These are phyloP conservation scores for Coregonus sp. DNA, from an alignment of 2,797 vertebrate genomes.

Conservation along the genomic window DNA sequence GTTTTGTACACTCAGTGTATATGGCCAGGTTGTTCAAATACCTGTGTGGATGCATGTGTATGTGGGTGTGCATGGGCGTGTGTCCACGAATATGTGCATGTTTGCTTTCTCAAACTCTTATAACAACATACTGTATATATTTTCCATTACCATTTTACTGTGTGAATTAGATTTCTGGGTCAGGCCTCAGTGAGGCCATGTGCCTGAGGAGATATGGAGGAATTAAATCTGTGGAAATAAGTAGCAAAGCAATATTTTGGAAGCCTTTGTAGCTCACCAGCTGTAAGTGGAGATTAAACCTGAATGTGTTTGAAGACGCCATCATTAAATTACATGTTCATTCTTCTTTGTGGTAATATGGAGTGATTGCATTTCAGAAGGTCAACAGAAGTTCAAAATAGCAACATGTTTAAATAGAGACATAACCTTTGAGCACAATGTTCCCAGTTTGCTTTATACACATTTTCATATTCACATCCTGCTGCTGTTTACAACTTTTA, in stretches of 20 bases:
- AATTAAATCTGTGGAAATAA: background rate
- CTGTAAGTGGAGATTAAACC: slow-evolving; percentile 3
- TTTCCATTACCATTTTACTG: too few relatives aligned
- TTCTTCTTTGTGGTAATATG: slow-evolving; percentile 13
- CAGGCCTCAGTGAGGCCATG: too few relatives aligned
- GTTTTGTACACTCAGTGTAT: background rate
- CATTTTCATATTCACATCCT: background rate
- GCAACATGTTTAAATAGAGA: background rate
- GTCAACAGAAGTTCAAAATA: slow-evolving; percentile 2
- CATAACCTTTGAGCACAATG: background rate
- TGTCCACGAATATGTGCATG: background rate
- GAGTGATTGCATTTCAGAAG: background rate
- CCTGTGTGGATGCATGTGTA: too few relatives aligned
- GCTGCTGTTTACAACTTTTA: background rate
- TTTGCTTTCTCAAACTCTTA: too few relatives aligned
- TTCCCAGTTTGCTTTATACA: background rate
- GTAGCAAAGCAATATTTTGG: background rate
- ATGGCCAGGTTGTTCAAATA: background rate
- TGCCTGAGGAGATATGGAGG: too few relatives aligned
- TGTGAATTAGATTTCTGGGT: too few relatives aligned
- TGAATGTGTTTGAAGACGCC: background rate
- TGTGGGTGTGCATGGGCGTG: background rate
- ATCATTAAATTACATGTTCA: slow-evolving; percentile 7
- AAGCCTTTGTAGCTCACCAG: background rate
- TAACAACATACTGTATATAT: too few relatives aligned